These are phyloP conservation scores for Tholera decimalis DNA, from an alignment of 2,888 invertebrate species.

Conservation along the genomic window DNA sequence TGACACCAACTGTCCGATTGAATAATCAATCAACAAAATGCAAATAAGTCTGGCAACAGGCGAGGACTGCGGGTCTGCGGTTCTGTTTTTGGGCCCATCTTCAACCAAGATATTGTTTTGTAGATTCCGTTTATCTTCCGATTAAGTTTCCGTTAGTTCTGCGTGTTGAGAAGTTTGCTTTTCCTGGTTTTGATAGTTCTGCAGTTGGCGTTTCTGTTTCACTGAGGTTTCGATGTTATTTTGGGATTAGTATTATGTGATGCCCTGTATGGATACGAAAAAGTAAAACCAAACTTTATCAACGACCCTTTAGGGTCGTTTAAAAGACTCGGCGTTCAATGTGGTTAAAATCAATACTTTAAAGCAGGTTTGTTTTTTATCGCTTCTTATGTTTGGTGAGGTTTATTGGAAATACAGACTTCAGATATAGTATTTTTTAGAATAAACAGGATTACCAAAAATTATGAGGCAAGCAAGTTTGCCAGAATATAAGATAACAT, in stretches of 20 bases:
- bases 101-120: slow-evolving; percentile 56
- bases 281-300: too few species aligned
- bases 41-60: slow-evolving; percentile 87
- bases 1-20: slow-evolving; percentile 81
- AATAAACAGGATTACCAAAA: neutral
- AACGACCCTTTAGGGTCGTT: too few species aligned
- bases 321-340: neutral
- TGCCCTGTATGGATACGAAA: neutral
- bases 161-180: slow-evolving; percentile 32
- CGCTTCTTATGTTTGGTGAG: neutral
- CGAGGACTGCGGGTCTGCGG: slow-evolving; percentile 68
- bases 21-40: slow-evolving; percentile 90
- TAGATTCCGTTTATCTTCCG: slow-evolving; percentile 45
- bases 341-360: neutral
- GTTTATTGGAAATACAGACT: slow-evolving; percentile 11
- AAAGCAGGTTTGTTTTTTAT: neutral
- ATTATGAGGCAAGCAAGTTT: slow-evolving; percentile 24
- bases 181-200: slow-evolving; percentile 46
- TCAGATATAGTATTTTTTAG: neutral
- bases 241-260: slow-evolving; percentile 12
- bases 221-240: neutral
- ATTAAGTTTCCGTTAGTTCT: slow-evolving; percentile 53
- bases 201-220: slow-evolving; percentile 14
- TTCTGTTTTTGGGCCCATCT: slow-evolving; percentile 67
- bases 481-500: slow-evolving; percentile 22